Evolutionary conservation across 2,888 invertebrate species (phyloP).

Genomic region (Endotricha flammealis): DNA sequence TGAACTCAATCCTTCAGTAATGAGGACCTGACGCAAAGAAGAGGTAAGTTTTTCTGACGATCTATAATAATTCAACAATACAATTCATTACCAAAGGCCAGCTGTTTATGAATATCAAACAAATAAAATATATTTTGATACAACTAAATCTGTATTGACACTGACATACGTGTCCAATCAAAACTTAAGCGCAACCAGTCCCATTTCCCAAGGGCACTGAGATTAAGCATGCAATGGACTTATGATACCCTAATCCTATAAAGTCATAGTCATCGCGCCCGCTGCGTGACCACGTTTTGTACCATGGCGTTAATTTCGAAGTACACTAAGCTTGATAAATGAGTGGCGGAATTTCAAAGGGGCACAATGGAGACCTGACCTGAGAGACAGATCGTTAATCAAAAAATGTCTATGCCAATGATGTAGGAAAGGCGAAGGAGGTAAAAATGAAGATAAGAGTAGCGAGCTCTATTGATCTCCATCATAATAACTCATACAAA

Average conservation of each 20-base stretch:
- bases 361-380: constrained; percentile 68
- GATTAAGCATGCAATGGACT: background rate
- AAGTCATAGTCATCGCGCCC: background rate
- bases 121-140: too few relatives aligned
- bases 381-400: constrained; percentile 61
- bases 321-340: constrained; percentile 75
- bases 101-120: too few relatives aligned
- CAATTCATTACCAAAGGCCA: too few relatives aligned
- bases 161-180: too few relatives aligned
- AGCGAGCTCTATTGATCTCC: background rate
- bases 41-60: too few relatives aligned
- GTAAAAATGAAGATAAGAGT: too few relatives aligned
- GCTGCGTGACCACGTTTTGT: constrained; percentile 32
- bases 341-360: constrained; percentile 68
- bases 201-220: too few relatives aligned
- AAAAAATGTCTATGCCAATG: constrained; percentile 56
- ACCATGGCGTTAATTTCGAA: constrained; percentile 59
- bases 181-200: too few relatives aligned
- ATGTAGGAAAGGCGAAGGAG: constrained; percentile 3
- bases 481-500: background rate
- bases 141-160: too few relatives aligned
- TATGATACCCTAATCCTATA: constrained; percentile 9
- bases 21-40: too few relatives aligned
- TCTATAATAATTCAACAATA: too few relatives aligned
- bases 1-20: too few relatives aligned